phyloP scores from a whole-genome alignment of 2,797 vertebrate species.

The Acrossocheilus wenchowensis region DNA sequence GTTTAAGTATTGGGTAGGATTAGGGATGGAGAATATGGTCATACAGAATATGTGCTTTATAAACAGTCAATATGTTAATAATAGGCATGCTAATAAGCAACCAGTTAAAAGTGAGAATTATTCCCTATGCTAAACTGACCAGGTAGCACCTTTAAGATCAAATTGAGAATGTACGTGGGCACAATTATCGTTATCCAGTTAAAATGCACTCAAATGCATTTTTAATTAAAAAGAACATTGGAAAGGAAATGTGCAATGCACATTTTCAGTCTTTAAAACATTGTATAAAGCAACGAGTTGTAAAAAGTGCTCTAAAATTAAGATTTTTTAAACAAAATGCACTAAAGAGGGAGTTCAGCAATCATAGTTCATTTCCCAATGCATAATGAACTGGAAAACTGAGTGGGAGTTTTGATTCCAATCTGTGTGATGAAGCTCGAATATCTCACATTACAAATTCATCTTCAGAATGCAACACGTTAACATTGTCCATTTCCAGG shows the following conservation, averaged over 20 bases:
- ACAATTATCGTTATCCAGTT: neutral
- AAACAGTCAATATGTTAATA: neutral
- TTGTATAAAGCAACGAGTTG: neutral
- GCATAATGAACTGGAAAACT: neutral
- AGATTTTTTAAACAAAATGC: neutral
- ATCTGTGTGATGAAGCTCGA: conserved; percentile 2
- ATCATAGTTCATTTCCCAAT: neutral
- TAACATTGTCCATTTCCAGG: conserved; percentile 8
- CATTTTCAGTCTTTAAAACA: neutral
- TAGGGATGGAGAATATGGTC: neutral
- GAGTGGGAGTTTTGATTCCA: neutral
- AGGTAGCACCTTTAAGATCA: neutral
- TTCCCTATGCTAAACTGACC: neutral
- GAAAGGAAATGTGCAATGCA: neutral
- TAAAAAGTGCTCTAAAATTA: neutral
- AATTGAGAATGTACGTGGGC: neutral
- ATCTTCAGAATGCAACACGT: conserved; percentile 2
- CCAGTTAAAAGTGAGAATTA: no score
- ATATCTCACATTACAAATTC: conserved; percentile 31
- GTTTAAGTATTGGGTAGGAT: neutral
- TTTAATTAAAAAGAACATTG: neutral
- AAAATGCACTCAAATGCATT: neutral
- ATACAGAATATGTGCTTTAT: neutral
- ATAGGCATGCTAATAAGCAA: no score
- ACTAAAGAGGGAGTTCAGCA: neutral